Evolutionary conservation across 1,140 invertebrate genomes (phyloP).

Genomic region (Bombus waltoni): DNA sequence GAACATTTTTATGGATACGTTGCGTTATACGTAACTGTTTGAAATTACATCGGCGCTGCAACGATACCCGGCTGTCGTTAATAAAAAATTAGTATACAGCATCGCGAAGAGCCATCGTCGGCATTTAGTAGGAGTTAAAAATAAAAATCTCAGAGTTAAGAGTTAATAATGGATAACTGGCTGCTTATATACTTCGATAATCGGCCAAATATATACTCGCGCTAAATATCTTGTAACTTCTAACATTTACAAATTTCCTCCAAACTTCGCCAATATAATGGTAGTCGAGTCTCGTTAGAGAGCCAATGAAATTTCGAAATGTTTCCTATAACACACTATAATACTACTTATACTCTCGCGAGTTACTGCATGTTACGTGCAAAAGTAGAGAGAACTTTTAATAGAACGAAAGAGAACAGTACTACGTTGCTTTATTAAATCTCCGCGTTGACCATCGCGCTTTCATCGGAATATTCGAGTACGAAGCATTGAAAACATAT

Average conservation of each 20-base stretch:
- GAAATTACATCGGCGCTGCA: no score
- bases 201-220: no score
- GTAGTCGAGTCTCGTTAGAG: no score
- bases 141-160: no score
- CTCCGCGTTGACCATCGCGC: no score
- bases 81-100: no score
- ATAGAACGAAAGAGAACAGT: not conserved
- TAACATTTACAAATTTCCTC: not conserved
- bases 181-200: not conserved
- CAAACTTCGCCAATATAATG: not conserved
- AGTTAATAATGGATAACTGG: not conserved
- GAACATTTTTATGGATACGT: no score
- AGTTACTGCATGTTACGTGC: not conserved
- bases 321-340: not conserved
- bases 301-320: not conserved
- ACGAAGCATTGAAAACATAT: not conserved
- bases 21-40: no score
- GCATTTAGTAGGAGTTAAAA: no score
- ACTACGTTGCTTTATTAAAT: slow-evolving; percentile 27
- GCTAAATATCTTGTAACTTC: not conserved
- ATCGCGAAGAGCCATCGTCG: no score
- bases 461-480: slow-evolving; percentile 3
- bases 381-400: not conserved
- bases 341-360: not conserved
- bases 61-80: no score